Conservation (phyloP, 2,797 vertebrate genomes). For the Microcaecilia unicolor region DNA sequence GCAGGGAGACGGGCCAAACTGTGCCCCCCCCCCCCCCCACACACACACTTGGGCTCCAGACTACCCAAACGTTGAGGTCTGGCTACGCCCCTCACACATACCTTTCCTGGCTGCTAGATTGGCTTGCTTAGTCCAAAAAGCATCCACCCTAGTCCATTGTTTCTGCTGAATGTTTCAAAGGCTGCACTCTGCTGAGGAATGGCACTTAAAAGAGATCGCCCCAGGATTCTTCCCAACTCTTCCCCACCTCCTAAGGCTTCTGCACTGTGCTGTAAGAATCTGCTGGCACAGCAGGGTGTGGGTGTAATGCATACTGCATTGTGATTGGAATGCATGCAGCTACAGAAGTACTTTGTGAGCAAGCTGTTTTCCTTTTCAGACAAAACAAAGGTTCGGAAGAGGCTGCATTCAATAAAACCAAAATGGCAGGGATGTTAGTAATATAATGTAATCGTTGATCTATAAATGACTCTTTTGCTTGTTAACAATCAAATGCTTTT, state of each 20-base stretch:
- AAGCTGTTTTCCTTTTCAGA: slow-evolving; percentile 57
- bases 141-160: slow-evolving; percentile 17
- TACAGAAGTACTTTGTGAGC: slow-evolving; percentile 28
- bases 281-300: slow-evolving; percentile 29
- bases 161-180: slow-evolving; percentile 23
- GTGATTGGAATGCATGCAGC: slow-evolving; percentile 60
- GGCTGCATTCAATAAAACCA: no score
- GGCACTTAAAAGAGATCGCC: slow-evolving; percentile 23
- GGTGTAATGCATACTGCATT: slow-evolving; percentile 55
- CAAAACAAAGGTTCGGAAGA: slow-evolving; percentile 49
- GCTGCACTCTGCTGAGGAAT: slow-evolving; percentile 40
- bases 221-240: slow-evolving; percentile 16
- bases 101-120: slow-evolving; percentile 50
- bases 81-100: no score
- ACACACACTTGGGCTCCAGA: no score
- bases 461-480: no score
- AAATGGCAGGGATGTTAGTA: no score
- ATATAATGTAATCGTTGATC: no score
- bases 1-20: no score
- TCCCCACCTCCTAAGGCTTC: slow-evolving; percentile 50
- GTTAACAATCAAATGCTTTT: no score
- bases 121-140: slow-evolving; percentile 48
- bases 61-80: no score
- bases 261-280: slow-evolving; percentile 46
- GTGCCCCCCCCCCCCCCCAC: no score